Evolutionary conservation across 2,888 invertebrate species (phyloP), one percentile per base, ranked within the genome.

Genomic region (Microctonus aethiopoides): DNA sequence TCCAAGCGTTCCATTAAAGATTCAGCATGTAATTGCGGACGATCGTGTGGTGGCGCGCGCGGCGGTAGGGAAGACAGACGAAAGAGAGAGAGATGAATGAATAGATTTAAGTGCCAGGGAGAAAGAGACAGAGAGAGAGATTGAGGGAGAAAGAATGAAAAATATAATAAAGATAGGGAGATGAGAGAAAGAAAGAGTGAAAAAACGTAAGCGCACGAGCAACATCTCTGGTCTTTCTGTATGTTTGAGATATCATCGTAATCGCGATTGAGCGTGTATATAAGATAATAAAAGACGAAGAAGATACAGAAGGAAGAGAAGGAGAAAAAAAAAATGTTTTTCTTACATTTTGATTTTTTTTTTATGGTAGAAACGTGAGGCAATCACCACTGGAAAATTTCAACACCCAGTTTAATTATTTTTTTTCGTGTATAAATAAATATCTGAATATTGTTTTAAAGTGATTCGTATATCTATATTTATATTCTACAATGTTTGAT

Each of bases 1-100:
- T 85, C 82, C 81, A 85, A 85, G 85, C 84, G 83, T 86, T 83
- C 85, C 85, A 86, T 86, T 86, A 86, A 86, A 86, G 85, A 86
- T 86, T 86, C 86, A 86, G 85, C 85, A 84, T 86, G 84, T 86
- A 86, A 86, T 86, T 86, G 86, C 86, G 84, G 79, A 81, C 79
- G 83, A 85, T 85, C 85, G 81, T 77, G 70, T 70, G 65, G 64
- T 70, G 70, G 70, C 64, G 69, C 64, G 36, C 65, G 57, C 56
- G 56, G 24, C 56, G 56, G 29, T 29, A 29, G 29, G 26, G 24
- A 56, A 24, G 61, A 54, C 64, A 36, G 74, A 68, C n/a, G n/a
- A n/a, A n/a, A n/a, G n/a, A n/a, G n/a, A n/a, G n/a, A n/a, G n/a
- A n/a, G n/a, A n/a, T n/a, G n/a, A n/a, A n/a, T n/a, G n/a, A n/a